Evolutionary conservation across 2,888 invertebrate species (phyloP), one percentile per base, ranked within the genome.

Genomic region (Drosophila anomelani): DNA sequence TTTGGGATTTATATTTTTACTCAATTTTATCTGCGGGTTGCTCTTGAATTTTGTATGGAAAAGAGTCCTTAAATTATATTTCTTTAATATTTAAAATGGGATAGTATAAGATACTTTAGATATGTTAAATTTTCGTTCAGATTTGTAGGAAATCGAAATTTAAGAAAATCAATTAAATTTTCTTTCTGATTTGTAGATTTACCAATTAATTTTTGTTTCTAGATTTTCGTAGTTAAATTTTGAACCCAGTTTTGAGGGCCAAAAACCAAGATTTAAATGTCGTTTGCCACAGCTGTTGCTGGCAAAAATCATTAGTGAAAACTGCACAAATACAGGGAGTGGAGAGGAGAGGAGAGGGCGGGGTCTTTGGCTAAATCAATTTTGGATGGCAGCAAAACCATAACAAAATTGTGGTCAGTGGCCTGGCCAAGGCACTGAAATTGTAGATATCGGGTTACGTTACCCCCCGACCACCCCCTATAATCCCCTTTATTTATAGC

Each of bases 241-340:
- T 4, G 10, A 23, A 15, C 7, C 23, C 63, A 61, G 20, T 46
- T 67, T 54, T 66, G 17, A 44, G 49, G 41, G 6, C 15, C 17
- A 57, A 73, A 57, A 49, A 77, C 54, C 79, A 77, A 70, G 75
- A 81, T 81, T 80, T 85, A 78, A 88, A 87, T 88, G 79, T 72
- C 76, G 88, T 88, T 89, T 81, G 76, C 43, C 72, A 77, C 85
- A 85, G 78, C 85, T 85, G 85, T 64, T 75, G 70, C 80, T 51
- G 44, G 56, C 69, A 63, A n/a, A 59, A 66, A 57, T 58, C 58
- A 32, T 73, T 72, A 74, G 51, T 53, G 51, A 53, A 53, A 34
- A 9, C 51, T 20, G 36, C 43, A 10, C 9, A 9, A 20, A 15
- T 47, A 32, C 12, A 34, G 44, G 53, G 29, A 10, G 47, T 3